Percentiles rank a stretch among this genome's conserved stretches.
Evolutionary conservation across 2,113 vertebrate genomes (phyloP).

Genomic region (Theropithecus gelada): DNA sequence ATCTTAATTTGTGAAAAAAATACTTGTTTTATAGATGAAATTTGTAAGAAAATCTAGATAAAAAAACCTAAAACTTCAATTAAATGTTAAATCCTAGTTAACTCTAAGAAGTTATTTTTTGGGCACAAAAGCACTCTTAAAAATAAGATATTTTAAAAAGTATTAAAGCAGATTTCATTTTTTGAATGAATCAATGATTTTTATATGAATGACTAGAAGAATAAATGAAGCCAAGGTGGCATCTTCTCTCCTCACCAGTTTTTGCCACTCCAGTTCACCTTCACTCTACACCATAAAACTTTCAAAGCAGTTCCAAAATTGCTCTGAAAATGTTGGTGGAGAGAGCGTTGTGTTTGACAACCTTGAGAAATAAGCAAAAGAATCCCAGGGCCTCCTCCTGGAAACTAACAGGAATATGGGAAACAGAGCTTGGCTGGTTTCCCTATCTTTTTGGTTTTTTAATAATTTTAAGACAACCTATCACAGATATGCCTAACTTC

Average conservation of each 20-base stretch:
- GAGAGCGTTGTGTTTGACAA: background rate
- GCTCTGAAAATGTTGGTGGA: background rate
- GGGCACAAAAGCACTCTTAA: background rate
- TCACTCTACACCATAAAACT: background rate
- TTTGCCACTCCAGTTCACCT: background rate
- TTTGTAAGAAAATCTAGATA: background rate
- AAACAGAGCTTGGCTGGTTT: background rate
- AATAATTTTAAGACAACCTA: background rate
- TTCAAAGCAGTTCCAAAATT: background rate
- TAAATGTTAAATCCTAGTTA: background rate
- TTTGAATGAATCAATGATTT: conserved; percentile 15
- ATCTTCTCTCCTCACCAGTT: background rate
- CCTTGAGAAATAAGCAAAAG: background rate
- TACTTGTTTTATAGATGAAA: background rate
- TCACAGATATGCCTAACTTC: background rate
- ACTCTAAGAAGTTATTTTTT: background rate
- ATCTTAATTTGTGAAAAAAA: background rate
- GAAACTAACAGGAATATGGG: background rate
- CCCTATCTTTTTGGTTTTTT: too few relatives aligned
- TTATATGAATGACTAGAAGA: background rate
- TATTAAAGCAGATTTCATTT: background rate
- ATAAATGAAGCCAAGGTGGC: background rate
- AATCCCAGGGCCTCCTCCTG: background rate
- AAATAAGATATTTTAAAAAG: background rate
- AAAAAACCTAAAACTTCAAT: background rate